Base-by-base conservation (phyloP, 2,888 invertebrate genomes). In the Callinectes sapidus region DNA sequence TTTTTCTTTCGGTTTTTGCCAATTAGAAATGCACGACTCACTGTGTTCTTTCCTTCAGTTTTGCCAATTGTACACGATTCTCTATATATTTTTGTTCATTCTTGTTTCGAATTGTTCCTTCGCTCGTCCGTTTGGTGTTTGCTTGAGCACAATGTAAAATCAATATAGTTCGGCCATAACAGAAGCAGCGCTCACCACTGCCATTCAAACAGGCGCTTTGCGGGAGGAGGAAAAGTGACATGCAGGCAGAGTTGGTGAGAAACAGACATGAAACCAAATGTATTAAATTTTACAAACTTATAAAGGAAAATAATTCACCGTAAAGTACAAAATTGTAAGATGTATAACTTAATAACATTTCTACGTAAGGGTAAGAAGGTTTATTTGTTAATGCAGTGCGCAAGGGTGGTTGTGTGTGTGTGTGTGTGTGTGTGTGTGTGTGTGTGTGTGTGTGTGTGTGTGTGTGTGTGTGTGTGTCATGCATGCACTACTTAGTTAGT, bases 401-500 rank as follows among this genome's bases (percentile, higher is more conserved):
- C 23, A 61, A 13, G 13, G 13, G 2, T 16, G 66, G n/a, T n/a
- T 71, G 66, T 71, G 66, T n/a, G 66, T 71, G 66, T 66, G 66
- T 66, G n/a, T n/a, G n/a, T n/a, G n/a, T n/a, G n/a, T n/a, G n/a
- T n/a, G n/a, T n/a, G 66, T 66, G 66, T n/a, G 77, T 77, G 77
- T 77, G 77, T 77, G 77, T 32, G 32, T 77, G 77, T 77, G 28
- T 77, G 66, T 28, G 32, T 32, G 77, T 77, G 77, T 77, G 35
- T 81, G 81, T 81, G 81, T 81, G 81, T 35, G 81, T 81, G 81
- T 81, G 81, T 81, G 81, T 35, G 35, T 35, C 10, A n/a, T 71
- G 35, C 71, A 71, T 71, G 71, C 71, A 71, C 71, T 71, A 71
- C 71, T 8, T 28, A 71, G 71, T 8, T 28, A 71, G 71, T 81